These are phyloP conservation scores for Plodia interpunctella DNA, from an alignment of 1,140 invertebrate species.

Conservation along the genomic window DNA sequence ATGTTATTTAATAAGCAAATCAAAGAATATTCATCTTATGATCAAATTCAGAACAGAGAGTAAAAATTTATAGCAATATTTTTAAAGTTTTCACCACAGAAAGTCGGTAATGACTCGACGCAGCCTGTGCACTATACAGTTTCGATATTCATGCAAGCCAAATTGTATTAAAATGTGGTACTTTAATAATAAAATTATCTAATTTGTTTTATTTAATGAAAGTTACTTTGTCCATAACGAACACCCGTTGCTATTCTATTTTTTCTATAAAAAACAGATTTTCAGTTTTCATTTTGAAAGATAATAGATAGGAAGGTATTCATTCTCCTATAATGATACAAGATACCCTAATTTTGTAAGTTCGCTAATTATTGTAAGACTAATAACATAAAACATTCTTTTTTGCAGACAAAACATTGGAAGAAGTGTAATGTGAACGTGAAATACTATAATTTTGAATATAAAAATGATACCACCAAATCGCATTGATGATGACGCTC, in stretches of 20 bases:
- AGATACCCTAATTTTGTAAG: too few relatives aligned
- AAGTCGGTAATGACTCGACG: background rate
- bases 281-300: too few relatives aligned
- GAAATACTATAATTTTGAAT: background rate
- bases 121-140: slow-evolving; percentile 1
- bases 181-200: background rate
- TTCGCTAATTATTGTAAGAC: too few relatives aligned
- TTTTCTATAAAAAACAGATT: too few relatives aligned
- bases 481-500: slow-evolving; percentile 49
- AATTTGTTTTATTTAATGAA: background rate
- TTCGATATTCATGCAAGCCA: slow-evolving; percentile 1
- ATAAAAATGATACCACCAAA: slow-evolving; percentile 55
- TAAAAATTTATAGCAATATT: background rate
- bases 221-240: too few relatives aligned
- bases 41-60: too few relatives aligned
- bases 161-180: background rate
- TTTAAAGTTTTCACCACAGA: background rate
- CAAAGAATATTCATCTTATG: too few relatives aligned
- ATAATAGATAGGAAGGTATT: too few relatives aligned
- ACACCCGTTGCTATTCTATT: too few relatives aligned
- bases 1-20: background rate
- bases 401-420: background rate
- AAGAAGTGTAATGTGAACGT: slow-evolving; percentile 23
- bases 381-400: background rate
- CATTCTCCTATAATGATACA: too few relatives aligned